Evolutionary conservation across 2,888 invertebrate species (phyloP).

Genomic region (Idaea aversata): DNA sequence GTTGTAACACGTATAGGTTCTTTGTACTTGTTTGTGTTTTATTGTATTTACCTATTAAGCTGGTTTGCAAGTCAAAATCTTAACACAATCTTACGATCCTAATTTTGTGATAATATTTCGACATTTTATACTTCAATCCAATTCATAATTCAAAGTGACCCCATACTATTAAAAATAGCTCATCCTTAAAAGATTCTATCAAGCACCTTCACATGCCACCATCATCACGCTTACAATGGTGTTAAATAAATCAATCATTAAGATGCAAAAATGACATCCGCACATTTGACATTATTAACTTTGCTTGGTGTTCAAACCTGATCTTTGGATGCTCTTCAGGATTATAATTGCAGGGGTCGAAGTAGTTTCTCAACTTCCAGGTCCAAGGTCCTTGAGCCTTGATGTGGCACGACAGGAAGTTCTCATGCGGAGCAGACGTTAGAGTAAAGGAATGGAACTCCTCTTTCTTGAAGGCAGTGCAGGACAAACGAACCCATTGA

Average conservation of each 20-base stretch:
- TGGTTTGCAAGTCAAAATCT: too few relatives aligned
- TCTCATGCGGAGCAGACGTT: slow-evolving; percentile 97
- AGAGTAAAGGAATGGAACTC: slow-evolving; percentile 98
- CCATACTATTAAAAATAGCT: too few relatives aligned
- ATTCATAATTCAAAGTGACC: slow-evolving; percentile 8
- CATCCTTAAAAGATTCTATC: too few relatives aligned
- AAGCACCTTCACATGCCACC: too few relatives aligned
- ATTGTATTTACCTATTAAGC: neutral
- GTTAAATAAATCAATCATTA: too few relatives aligned
- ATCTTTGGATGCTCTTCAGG: slow-evolving; percentile 92
- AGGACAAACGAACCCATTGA: slow-evolving; percentile 96
- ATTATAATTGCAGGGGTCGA: slow-evolving; percentile 95
- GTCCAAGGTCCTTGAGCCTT: slow-evolving; percentile 96
- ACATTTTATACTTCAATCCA: too few relatives aligned
- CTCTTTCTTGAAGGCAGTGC: slow-evolving; percentile 92
- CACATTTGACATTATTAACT: too few relatives aligned
- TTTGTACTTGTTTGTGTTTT: neutral
- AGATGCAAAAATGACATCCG: neutral
- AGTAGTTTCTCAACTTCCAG: slow-evolving; percentile 96
- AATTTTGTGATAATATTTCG: too few relatives aligned
- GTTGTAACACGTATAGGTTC: neutral
- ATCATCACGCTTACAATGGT: too few relatives aligned
- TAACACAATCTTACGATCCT: too few relatives aligned
- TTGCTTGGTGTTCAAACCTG: slow-evolving; percentile 46
- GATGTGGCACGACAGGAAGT: slow-evolving; percentile 96